phyloP scores from a whole-genome alignment of 2,113 vertebrate genomes.

The Steatornis caripensis region DNA sequence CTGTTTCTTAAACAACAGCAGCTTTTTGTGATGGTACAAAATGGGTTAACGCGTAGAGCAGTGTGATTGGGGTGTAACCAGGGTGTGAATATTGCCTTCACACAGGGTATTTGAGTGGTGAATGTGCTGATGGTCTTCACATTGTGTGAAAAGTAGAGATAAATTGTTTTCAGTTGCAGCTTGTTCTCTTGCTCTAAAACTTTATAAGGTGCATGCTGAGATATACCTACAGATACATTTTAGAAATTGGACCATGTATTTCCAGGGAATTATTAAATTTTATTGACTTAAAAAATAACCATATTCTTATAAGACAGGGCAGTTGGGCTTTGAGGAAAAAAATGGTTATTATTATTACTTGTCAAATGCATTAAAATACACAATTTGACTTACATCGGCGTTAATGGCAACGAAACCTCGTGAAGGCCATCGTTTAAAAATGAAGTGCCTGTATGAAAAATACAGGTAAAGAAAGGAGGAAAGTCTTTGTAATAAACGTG shows the following conservation, averaged over 20 bases:
- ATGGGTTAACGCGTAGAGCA: accelerated
- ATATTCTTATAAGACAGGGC: neutral
- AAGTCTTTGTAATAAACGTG: neutral
- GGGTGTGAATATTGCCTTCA: neutral
- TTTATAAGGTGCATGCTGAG: neutral
- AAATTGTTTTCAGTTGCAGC: neutral
- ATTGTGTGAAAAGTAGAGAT: accelerated
- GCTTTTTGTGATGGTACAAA: neutral
- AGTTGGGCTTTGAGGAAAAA: neutral
- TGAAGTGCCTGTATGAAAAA: neutral
- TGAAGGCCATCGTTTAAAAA: neutral
- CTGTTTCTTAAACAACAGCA: neutral
- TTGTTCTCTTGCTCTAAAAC: neutral
- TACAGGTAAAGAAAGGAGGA: neutral
- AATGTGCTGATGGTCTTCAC: neutral
- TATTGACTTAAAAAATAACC: neutral
- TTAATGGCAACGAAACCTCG: neutral
- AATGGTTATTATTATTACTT: neutral
- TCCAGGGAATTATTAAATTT: neutral
- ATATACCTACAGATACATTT: accelerated
- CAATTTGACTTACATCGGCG: neutral
- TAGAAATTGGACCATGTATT: accelerated
- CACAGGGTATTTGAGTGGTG: neutral
- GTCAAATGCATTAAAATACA: neutral
- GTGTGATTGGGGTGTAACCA: too few relatives aligned